Base-by-base conservation (phyloP, 1,140 invertebrate genomes). In the Yoshiicerus persimilis region DNA sequence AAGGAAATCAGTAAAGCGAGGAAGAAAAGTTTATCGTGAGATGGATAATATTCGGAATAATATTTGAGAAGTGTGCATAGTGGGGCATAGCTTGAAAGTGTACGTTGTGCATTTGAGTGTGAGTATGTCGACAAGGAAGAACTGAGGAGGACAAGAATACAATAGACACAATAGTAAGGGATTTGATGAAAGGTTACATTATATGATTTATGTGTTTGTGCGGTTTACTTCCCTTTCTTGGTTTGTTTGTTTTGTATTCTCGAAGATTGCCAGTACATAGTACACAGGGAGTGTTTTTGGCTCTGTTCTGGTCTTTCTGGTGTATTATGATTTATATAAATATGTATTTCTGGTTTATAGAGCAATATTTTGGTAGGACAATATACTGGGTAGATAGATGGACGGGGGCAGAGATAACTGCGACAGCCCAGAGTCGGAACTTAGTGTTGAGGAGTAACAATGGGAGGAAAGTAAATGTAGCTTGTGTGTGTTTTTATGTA, bases 161-260 rank as follows among this genome's bases (percentile, higher is more conserved):
- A n/a, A 32, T 77, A 34, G 32, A 30, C 70, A 80, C 75, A 36
- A 80, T 56, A 56, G 47, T 6, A 56, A 11, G 75, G 75, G 32
- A 0, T 80, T 80, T 80, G 75, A 80, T 80, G 75, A 80, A 80
- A 80, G 75, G 75, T 80, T 80, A 34, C 32, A 80, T 27, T 30
- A 70, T 80, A 80, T 80, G 75, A 80, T 80, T 80, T 36, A 80
- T 36, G 75, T 36, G 30, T 80, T 80, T 80, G 32, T 80, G 75
- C 75, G 75, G 32, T 80, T 80, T 80, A 36, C 34, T 80, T 80
- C 75, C 32, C 70, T 38, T 80, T 80, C 75, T 80, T 34, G 16
- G 16, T 80, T 80, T 80, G 75, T 80, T 80, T 80, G 75, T 80
- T 80, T 80, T 38, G 75, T 80, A 80, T 80, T 80, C 27, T 80